Evolutionary conservation across 2,113 vertebrate species (phyloP), one percentile per base, ranked within the genome.

Genomic region (Gavia stellata): DNA sequence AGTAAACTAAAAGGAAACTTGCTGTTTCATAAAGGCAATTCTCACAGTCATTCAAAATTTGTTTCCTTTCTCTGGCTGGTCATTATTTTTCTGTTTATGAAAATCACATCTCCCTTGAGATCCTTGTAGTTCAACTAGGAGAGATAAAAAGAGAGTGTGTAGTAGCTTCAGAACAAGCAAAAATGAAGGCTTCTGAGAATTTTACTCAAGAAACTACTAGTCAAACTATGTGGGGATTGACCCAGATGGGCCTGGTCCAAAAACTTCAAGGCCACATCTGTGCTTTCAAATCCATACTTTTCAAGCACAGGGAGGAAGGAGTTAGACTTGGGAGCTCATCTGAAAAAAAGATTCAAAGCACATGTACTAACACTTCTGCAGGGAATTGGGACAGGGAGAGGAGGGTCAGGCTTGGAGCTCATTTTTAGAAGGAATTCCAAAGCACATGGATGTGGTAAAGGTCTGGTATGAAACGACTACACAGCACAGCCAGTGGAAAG

Each of bases 61-160:
- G 80, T 89, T 96, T 96, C 94, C 96, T 97, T 97, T 92, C 96
- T 98, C 95, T 94, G 96, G 93, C 94, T 75, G 61, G 97, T 85
- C 96, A 81, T 97, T 97, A 96, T 96, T 97, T 98, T 96, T 97
- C 96, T 97, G 97, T 97, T 96, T 97, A 87, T 97, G 97, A 98
- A 98, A 98, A 97, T 98, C 78, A 88, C 83, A 92, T 96, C 93
- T 98, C 97, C 94, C 97, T 94, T 50, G 97, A 97, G 98, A 97
- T 93, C 92, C 87, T 90, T 92, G 84, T 91, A 96, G 88, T 95
- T 95, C 94, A 93, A 93, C 96, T 95, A 95, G 97, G 93, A 97
- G 94, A 97, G 97, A 98, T 98, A 98, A 98, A 98, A 98, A 98
- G 97, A 88, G 91, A 63, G 90, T n/a, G 34, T 23, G 31, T 96